Evolutionary conservation across 2,797 vertebrate genomes (phyloP), one percentile per base, ranked within the genome.

Genomic region (Platyrinchus mystaceus): DNA sequence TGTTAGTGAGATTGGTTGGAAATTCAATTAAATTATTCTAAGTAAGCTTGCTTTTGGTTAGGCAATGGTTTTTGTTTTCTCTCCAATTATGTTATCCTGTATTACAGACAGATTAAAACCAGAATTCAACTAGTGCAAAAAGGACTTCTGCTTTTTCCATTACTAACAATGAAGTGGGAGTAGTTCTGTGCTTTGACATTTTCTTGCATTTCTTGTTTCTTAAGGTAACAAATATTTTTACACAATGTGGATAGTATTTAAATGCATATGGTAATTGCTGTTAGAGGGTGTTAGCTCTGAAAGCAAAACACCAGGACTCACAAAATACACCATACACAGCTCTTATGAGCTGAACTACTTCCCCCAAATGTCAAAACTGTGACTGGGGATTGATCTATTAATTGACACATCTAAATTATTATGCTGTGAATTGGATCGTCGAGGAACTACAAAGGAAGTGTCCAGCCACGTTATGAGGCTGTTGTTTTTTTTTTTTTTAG

Each of bases 11-110:
- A 92, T 69, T 94, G 86, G 58, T 84, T 95, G 93, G 88, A 94
- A 97, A 96, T 94, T 84, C 49, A 71, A 88, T 84, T 94, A 41
- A 97, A 71, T 97, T 96, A 92, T 93, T 95, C 37, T 91, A 89
- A 91, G 52, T 85, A 84, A 96, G 75, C 95, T 95, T 96, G 68
- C 49, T 94, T 74, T 79, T 92, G 39, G n/a, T 93, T 92, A 74
- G 56, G 44, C 69, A 92, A 24, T 55, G 76, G 18, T 2, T 21
- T 92, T 89, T 93, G 23, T 96, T 96, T 93, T 89, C 36, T 87
- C 67, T 77, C 55, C 41, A 43, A 19, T 87, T 87, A 87, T 22
- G 2, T 81, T 91, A 53, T 56, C 58, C 21, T 78, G 36, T 85
- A 56, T 92, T 90, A 64, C 10, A 86, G 44, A 55, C 18, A 58